Evolutionary conservation across 23 tunicate genomes (phyloP), one percentile per base, ranked within the genome.

Genomic region (Oikopleura dioica): DNA sequence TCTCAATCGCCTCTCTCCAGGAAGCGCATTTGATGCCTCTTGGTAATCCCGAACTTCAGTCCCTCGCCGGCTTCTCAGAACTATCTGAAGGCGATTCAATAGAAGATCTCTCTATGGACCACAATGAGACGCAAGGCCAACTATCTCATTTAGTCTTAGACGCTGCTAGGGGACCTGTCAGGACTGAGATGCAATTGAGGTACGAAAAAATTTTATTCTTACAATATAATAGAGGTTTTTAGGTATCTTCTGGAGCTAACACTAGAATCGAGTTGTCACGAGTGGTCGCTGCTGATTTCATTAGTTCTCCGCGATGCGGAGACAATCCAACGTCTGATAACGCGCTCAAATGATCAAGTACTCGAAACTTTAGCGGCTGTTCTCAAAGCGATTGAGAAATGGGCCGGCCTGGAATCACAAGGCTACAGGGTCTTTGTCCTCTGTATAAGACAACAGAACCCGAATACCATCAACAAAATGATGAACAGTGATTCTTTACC

Each of bases 281-380:
- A 91, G 81, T 91, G 92, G 97, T 80, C 97, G 37, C 38, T 83
- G 55, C 24, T 91, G 35, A 35, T 91, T 1, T 77, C 82, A 59
- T 38, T 86, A 35, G 79, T 86, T 79, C 76, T 86, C 37, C 76
- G 80, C 29, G 87, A 82, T 36, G 58, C 83, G 37, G 76, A 77
- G 35, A 37, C 77, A 51, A 38, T 86, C 59, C 79, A 77, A 1
- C 76, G 87, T 0, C 51, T 86, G 50, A 68, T 86, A 16, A 51
- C 55, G 16, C 9, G 55, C 16, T 44, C 55, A 44, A 44, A 44
- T 44, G 55, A 44, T 44, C 55, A 44, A 44, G 55, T 16, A 9
- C 16, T 44, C 9, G 55, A 44, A 44, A 9, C 55, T 9, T 9
- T 44, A 16, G 55, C 55, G 9, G 55, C 55, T 44, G 55, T 44